Conservation (phyloP, 1,140 invertebrate genomes). For the Pissodes strobi region DNA sequence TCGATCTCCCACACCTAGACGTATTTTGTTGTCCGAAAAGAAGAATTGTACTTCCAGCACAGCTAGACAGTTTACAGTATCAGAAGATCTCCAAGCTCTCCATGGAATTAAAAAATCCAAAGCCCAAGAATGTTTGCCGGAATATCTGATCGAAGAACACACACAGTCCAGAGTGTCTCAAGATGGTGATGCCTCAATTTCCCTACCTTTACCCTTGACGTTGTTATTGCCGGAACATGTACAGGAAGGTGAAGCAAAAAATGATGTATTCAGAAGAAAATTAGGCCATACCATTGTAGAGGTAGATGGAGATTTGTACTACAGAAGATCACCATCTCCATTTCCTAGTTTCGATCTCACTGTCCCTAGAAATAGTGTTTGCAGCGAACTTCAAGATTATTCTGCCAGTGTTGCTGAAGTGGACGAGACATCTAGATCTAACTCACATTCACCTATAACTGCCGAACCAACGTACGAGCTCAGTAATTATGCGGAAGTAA, state of each 20-base stretch:
- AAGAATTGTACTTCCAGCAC: conserved; percentile 6
- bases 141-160: conserved; percentile 32
- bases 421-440: conserved; percentile 36
- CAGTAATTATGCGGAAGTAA: not conserved
- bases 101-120: conserved; percentile 16
- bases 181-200: conserved; percentile 17
- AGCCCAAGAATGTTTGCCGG: conserved; percentile 32
- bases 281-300: conserved; percentile 21
- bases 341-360: conserved; percentile 43
- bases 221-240: conserved; percentile 32
- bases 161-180: not conserved
- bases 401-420: conserved; percentile 39
- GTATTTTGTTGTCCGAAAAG: conserved; percentile 37
- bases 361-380: conserved; percentile 44
- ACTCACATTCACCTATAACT: conserved; percentile 12
- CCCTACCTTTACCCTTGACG: conserved; percentile 31
- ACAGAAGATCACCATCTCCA: conserved; percentile 40
- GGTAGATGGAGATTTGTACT: conserved; percentile 23
- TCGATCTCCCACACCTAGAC: conserved; percentile 33
- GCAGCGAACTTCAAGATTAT: conserved; percentile 43
- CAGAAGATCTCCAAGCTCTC: conserved; percentile 23
- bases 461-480: not conserved
- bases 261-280: conserved; percentile 21
- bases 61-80: conserved; percentile 27
- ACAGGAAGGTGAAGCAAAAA: conserved; percentile 9